A percentile compares a stretch with the other conserved stretches of the same genome.
Evolutionary conservation across 1,140 invertebrate genomes (phyloP).

Genomic region (Zelostemma sp.): DNA sequence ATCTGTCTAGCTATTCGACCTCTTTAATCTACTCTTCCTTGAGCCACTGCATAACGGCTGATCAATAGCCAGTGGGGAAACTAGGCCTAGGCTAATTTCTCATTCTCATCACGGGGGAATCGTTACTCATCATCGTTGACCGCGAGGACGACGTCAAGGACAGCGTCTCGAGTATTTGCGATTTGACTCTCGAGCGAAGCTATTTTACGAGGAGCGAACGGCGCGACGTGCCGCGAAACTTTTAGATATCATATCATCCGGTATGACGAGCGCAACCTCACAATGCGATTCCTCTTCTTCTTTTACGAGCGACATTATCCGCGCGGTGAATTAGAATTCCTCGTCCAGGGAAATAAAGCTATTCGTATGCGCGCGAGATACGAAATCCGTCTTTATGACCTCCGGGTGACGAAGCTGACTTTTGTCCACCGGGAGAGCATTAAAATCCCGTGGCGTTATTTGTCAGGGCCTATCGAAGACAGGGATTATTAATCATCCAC

Average conservation of each 20-base stretch:
- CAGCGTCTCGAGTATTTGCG: constrained; percentile 20
- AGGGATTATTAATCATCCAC: constrained; percentile 28
- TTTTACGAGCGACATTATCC: constrained; percentile 20
- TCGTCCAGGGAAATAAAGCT: constrained; percentile 51
- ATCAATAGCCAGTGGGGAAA: constrained; percentile 34
- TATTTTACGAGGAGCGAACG: constrained; percentile 26
- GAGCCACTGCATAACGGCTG: constrained; percentile 33
- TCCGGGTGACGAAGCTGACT: constrained; percentile 4
- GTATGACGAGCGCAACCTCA: constrained; percentile 26
- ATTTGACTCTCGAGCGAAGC: constrained; percentile 19
- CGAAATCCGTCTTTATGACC: constrained; percentile 13
- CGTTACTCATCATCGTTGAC: not conserved
- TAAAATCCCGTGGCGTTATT: too few species aligned
- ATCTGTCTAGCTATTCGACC: constrained; percentile 59
- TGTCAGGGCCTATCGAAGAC: constrained; percentile 16
- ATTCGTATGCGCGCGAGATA: constrained; percentile 56
- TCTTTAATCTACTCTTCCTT: constrained; percentile 40
- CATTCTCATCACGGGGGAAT: too few species aligned
- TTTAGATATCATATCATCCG: constrained; percentile 30
- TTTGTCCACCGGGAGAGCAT: not conserved
- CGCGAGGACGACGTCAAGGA: not conserved
- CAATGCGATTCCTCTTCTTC: constrained; percentile 6
- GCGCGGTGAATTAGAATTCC: constrained; percentile 50
- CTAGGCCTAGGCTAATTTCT: constrained; percentile 38
- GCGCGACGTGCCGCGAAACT: constrained; percentile 6